Base-by-base conservation (phyloP, 1,140 invertebrate genomes). In the Leptinotarsa lineolata region DNA sequence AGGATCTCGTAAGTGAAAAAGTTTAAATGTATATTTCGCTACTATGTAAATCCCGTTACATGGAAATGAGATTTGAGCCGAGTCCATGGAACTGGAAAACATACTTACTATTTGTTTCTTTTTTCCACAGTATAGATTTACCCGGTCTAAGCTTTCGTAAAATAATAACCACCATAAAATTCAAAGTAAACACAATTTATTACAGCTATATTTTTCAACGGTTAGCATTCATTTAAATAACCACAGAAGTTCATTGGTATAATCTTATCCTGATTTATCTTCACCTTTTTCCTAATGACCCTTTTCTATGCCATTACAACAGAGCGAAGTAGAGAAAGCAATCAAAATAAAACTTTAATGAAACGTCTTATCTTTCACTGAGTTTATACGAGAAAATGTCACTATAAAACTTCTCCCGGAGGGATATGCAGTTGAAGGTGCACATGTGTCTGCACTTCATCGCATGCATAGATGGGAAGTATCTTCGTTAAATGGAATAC, bases 81-180 rank as follows among this genome's bases (percentile, higher is more conserved):
- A 76, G 75, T 72, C 75, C 75, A 76, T 76, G 72, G 61, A 76
- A 69, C 75, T 68, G 66, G 66, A 58, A 68, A 45, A 45, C 60
- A 63, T 63, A 68, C 66, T 21, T 68, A 45, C 12, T 45, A 39
- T 16, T 64, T 64, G 63, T 64, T 64, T 16, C 63, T 22, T 64
- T 64, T 64, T 64, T 64, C 63, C 63, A 64, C 63, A 64, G 20
- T 39, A 39, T 39, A 39, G 48, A 54, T 54, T 54, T 18, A 54
- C 15, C 48, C 48, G 48, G 48, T 54, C n/a, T 54, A 54, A 54
- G 48, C 48, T 54, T 54, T 18, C 48, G 16, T 54, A 54, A 54
- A 54, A 54, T 54, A 54, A 54, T 54, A 54, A 16, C 48, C 48
- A 54, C 48, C 48, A 54, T 54, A n/a, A 54, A 54, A 54, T 54